phyloP scores from a whole-genome alignment of 2,888 invertebrate species.

The Camptogramma bilineatum region DNA sequence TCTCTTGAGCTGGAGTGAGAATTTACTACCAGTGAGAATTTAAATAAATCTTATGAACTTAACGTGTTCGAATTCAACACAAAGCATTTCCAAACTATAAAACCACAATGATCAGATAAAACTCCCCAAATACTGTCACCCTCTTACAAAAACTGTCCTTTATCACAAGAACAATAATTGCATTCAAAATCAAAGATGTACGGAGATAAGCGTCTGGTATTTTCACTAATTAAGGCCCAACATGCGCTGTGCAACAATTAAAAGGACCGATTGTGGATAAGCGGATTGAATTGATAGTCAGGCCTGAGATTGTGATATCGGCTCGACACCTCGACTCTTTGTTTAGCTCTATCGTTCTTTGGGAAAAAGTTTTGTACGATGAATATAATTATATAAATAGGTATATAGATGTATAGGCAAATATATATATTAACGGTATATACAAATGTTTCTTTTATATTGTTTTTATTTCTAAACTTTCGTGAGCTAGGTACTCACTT shows the following conservation, averaged over 20 bases:
- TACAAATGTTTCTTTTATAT: too few species aligned
- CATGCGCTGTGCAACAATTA: slow-evolving; percentile 81
- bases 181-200: slow-evolving; percentile 83
- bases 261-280: slow-evolving; percentile 80
- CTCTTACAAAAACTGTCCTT: slow-evolving; percentile 57
- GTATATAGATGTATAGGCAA: too few species aligned
- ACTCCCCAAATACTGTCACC: slow-evolving; percentile 43
- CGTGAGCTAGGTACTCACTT: too few species aligned
- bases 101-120: slow-evolving; percentile 14
- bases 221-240: slow-evolving; percentile 82
- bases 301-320: slow-evolving; percentile 69
- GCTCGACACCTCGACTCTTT: slow-evolving; percentile 74
- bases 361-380: not conserved
- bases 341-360: slow-evolving; percentile 21
- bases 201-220: slow-evolving; percentile 74
- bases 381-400: too few species aligned
- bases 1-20: too few species aligned
- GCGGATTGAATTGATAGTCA: slow-evolving; percentile 70
- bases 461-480: too few species aligned
- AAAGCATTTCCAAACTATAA: not conserved
- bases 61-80: not conserved
- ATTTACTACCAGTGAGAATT: too few species aligned
- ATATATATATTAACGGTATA: too few species aligned
- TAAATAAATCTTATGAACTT: too few species aligned
- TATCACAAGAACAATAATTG: slow-evolving; percentile 82